phyloP scores from a whole-genome alignment of 2,113 vertebrate genomes.

The Phyllostomus hastatus region DNA sequence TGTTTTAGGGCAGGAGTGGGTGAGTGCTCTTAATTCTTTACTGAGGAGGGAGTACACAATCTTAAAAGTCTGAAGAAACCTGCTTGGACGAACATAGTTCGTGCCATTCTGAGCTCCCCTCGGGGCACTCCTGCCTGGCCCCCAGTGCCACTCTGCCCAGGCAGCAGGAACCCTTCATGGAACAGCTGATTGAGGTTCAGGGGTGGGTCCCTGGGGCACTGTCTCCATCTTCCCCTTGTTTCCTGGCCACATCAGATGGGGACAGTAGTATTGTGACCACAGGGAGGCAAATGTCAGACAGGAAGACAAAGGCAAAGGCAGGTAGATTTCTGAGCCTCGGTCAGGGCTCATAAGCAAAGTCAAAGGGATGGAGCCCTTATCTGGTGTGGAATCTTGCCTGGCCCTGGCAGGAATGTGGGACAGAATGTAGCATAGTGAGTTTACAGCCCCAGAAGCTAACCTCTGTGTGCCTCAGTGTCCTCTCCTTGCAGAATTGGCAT shows the following conservation, averaged over 20 bases:
- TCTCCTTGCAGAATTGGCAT: neutral
- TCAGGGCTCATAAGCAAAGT: neutral
- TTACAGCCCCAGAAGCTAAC: neutral
- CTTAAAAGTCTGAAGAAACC: neutral
- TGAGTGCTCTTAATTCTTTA: neutral
- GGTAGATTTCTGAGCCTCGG: neutral
- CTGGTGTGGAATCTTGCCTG: fast-evolving
- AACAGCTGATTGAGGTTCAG: neutral
- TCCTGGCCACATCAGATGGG: neutral
- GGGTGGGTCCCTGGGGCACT: neutral
- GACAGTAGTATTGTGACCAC: neutral
- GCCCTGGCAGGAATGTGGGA: fast-evolving
- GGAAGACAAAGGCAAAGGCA: neutral
- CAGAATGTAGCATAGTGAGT: fast-evolving
- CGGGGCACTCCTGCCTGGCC: fast-evolving
- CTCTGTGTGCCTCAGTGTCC: neutral
- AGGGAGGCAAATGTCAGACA: neutral
- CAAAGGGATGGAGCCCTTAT: neutral
- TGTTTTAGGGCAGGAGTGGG: neutral
- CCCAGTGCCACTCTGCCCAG: neutral
- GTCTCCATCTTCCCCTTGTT: neutral
- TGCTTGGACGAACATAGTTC: neutral
- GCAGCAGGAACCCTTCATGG: neutral
- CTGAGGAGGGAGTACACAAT: neutral
- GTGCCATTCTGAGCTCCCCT: neutral